Percentiles rank a stretch among this genome's conserved stretches.
Conservation (phyloP, 23 tunicate species). For the Trididemnum nubilum region DNA sequence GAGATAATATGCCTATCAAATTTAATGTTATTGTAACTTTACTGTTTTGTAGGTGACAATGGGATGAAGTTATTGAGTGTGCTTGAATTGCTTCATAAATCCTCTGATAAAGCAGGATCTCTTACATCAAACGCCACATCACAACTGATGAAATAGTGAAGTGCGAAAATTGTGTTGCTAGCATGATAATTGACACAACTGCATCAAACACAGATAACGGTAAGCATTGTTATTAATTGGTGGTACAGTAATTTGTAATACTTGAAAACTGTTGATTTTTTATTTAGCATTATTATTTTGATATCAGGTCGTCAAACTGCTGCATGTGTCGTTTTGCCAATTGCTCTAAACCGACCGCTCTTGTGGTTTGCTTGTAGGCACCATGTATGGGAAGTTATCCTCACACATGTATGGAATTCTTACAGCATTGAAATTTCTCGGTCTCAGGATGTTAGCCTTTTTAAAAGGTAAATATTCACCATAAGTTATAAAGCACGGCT, state of each 20-base stretch:
- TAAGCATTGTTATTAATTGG: no score
- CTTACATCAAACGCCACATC: neutral
- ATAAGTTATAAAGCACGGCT: neutral
- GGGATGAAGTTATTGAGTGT: neutral
- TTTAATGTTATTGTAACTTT: no score
- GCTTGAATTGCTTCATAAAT: neutral
- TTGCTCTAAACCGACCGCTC: neutral
- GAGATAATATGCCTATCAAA: no score
- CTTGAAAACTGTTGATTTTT: no score
- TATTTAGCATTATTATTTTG: no score
- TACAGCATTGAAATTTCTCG: neutral
- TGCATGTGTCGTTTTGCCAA: neutral
- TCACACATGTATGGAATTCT: constrained; percentile 10
- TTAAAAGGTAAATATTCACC: neutral
- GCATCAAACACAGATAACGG: neutral
- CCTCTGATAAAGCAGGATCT: neutral
- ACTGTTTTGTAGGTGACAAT: no score
- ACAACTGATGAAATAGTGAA: neutral
- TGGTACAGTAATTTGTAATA: no score
- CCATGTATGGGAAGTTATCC: constrained; percentile 1
- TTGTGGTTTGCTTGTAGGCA: constrained; percentile 14
- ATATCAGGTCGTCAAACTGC: neutral
- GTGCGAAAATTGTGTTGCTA: neutral
- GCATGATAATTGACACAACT: neutral
- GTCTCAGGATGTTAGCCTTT: neutral